A percentile compares a stretch with the other conserved stretches of the same genome.
Conservation (phyloP, 2,113 vertebrate genomes). For the Helogale parvula region DNA sequence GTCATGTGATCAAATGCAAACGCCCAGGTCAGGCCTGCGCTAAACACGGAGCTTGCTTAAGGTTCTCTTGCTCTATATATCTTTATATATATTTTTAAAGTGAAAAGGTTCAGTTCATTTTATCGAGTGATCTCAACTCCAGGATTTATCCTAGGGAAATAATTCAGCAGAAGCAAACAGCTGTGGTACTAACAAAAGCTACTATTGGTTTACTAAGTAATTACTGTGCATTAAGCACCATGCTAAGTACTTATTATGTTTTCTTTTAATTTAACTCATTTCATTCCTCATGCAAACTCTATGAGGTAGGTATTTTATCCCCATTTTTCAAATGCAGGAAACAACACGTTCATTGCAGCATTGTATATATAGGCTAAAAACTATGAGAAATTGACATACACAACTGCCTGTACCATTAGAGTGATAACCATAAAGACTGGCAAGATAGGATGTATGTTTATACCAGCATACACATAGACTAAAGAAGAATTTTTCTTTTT, state of each 20-base stretch:
- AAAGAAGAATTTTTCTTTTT: neutral
- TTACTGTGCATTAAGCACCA: neutral
- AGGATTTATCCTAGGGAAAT: slow-evolving; percentile 8
- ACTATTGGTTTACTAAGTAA: neutral
- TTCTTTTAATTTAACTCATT: neutral
- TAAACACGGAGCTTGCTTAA: no score
- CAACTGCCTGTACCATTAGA: neutral
- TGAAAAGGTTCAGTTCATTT: neutral
- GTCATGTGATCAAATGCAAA: no score
- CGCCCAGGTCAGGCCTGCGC: no score
- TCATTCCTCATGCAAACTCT: neutral
- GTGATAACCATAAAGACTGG: neutral
- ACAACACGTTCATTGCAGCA: neutral
- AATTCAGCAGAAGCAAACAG: slow-evolving; percentile 18
- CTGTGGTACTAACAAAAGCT: slow-evolving; percentile 19
- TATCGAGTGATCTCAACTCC: neutral
- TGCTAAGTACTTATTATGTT: neutral
- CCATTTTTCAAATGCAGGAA: slow-evolving; percentile 15
- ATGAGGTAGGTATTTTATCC: neutral
- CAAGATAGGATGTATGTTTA: neutral
- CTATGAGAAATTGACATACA: neutral
- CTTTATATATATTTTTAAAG: no score
- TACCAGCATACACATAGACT: neutral
- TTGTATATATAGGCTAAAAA: neutral
- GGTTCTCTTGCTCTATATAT: no score